Conservation (phyloP, 2,797 vertebrate genomes). For the Chloroceryle amazona region DNA sequence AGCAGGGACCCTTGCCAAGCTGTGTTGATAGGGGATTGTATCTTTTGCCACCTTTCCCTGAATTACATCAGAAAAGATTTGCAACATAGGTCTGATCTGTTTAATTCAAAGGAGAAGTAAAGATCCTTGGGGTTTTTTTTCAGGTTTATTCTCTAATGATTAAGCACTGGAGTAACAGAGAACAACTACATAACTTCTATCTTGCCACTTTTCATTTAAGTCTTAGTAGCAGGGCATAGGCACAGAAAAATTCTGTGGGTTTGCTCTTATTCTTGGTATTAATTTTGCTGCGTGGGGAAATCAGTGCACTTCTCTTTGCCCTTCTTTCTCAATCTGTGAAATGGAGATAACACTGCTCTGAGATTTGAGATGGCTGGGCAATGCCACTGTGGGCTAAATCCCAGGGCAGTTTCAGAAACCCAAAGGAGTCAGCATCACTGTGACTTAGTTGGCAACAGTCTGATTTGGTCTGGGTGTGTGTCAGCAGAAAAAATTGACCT, state of each 20-base stretch:
- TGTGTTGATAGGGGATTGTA: neutral
- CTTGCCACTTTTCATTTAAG: neutral
- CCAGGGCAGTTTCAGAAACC: conserved; percentile 17
- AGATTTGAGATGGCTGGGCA: neutral
- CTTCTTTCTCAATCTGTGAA: conserved; percentile 66
- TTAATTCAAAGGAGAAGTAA: neutral
- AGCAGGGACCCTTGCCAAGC: neutral
- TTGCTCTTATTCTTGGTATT: neutral
- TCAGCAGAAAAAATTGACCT: conserved; percentile 53
- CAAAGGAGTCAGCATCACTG: neutral
- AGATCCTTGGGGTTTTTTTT: neutral
- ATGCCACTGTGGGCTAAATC: neutral
- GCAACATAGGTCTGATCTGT: neutral
- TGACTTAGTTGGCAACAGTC: conserved; percentile 46
- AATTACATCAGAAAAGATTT: conserved; percentile 26
- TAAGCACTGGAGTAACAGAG: neutral
- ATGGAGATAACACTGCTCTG: neutral
- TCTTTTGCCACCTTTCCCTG: conserved; percentile 22
- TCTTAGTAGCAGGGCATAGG: neutral
- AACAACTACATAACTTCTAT: neutral
- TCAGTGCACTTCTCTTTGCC: conserved; percentile 28
- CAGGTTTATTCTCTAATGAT: neutral
- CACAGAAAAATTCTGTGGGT: neutral
- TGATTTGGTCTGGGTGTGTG: neutral
- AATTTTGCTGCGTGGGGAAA: neutral